Evolutionary conservation across 2,888 invertebrate genomes (phyloP).

Genomic region (Philhelius pedissequus): DNA sequence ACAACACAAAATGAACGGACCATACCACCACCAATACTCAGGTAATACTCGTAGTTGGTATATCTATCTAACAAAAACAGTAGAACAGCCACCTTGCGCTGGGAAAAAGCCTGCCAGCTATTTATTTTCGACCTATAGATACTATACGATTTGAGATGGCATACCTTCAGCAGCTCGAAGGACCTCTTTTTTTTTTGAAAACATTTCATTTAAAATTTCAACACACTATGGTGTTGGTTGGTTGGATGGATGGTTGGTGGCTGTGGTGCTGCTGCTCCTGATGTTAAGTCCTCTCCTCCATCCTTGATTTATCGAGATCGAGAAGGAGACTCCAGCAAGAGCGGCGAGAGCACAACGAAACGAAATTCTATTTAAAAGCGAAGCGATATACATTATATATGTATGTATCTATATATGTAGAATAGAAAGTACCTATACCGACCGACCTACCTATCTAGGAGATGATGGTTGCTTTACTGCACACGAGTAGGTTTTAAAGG

Average conservation of each 20-base stretch:
- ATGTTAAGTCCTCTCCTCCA: constrained; percentile 4
- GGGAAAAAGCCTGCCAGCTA: constrained; percentile 62
- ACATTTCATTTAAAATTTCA: constrained; percentile 59
- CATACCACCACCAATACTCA: constrained; percentile 44
- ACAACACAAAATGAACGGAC: constrained; percentile 55
- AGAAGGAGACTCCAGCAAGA: constrained; percentile 14
- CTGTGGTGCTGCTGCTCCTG: constrained; percentile 10
- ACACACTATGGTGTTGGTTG: constrained; percentile 16
- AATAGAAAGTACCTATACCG: background rate
- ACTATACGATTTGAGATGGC: background rate
- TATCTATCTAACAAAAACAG: constrained; percentile 33
- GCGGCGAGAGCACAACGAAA: background rate
- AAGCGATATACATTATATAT: too few species aligned
- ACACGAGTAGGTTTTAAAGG: constrained; percentile 41
- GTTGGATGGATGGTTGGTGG: background rate
- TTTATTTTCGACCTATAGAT: constrained; percentile 64
- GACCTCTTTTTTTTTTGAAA: constrained; percentile 43
- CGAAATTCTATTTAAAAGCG: constrained; percentile 4
- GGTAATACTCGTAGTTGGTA: background rate
- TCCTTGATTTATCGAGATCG: constrained; percentile 24
- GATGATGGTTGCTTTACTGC: constrained; percentile 34
- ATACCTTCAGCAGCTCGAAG: constrained; percentile 3
- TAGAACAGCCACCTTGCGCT: constrained; percentile 60
- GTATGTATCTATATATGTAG: background rate
- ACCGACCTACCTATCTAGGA: constrained; percentile 56